Evolutionary conservation across 23 tunicate genomes (phyloP).

Genomic region (Styela plicata): DNA sequence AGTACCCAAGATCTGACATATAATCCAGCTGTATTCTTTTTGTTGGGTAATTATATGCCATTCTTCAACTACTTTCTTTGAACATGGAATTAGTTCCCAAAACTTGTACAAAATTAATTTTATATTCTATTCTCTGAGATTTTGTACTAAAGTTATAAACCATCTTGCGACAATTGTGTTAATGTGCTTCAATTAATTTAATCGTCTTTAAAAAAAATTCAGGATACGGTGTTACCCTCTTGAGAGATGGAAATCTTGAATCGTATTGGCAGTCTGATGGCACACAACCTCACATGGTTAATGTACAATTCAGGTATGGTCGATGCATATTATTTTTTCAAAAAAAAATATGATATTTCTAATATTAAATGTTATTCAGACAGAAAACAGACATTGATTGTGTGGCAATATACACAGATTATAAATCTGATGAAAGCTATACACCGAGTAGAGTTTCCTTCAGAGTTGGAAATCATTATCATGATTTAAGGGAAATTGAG

Average conservation of each 20-base stretch:
- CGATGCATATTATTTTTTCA: background rate
- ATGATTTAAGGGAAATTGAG: slow-evolving; percentile 82
- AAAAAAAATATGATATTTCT: background rate
- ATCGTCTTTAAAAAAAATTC: background rate
- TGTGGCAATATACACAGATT: slow-evolving; percentile 86
- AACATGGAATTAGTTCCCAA: too few species aligned
- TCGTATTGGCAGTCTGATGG: slow-evolving; percentile 99
- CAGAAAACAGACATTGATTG: slow-evolving; percentile 82
- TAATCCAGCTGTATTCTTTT: too few species aligned
- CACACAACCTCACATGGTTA: slow-evolving; percentile 95
- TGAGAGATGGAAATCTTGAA: slow-evolving; percentile 82
- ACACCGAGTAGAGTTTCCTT: slow-evolving; percentile 87
- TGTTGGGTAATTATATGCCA: too few species aligned
- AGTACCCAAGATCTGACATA: too few species aligned
- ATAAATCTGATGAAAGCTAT: slow-evolving; percentile 96
- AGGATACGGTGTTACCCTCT: slow-evolving; percentile 80
- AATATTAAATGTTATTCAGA: slow-evolving; percentile 34
- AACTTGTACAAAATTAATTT: too few species aligned
- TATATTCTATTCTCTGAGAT: too few species aligned
- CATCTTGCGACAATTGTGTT: background rate
- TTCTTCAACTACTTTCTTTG: too few species aligned
- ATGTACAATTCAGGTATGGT: slow-evolving; percentile 88
- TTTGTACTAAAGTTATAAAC: too few species aligned
- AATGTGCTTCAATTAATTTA: background rate
- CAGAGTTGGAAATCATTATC: slow-evolving; percentile 82